A percentile compares a stretch with the other conserved stretches of the same genome.
These are phyloP conservation scores for Meandrusa payeni DNA, from an alignment of 2,888 invertebrate species.

Conservation along the genomic window DNA sequence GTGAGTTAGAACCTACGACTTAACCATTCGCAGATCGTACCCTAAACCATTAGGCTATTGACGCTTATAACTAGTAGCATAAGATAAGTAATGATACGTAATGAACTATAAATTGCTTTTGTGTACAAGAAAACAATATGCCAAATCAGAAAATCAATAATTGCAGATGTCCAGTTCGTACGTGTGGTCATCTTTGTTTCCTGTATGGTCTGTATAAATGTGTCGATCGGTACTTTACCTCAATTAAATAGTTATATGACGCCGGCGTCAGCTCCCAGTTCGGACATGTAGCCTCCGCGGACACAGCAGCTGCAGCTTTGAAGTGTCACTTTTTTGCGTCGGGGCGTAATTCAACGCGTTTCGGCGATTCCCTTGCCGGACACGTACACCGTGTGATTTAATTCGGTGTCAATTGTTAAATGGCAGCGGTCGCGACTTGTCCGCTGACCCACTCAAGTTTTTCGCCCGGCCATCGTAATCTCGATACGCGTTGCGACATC, in stretches of 20 bases:
- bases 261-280: neutral
- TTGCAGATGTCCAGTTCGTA: no score
- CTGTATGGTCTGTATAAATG: no score
- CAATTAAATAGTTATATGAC: slow-evolving; percentile 14
- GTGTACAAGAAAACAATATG: no score
- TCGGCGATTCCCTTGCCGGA: slow-evolving; percentile 15
- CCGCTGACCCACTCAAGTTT: slow-evolving; percentile 59
- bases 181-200: no score
- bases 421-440: slow-evolving; percentile 38
- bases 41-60: no score
- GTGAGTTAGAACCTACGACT: no score
- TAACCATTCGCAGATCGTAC: no score
- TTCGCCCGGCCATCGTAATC: slow-evolving; percentile 27
- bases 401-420: slow-evolving; percentile 39
- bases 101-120: no score
- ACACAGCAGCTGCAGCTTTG: slow-evolving; percentile 16
- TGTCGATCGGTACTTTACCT: slow-evolving; percentile 1
- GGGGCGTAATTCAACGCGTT: slow-evolving; percentile 6
- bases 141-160: no score
- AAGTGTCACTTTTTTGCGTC: slow-evolving; percentile 22
- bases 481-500: slow-evolving; percentile 32
- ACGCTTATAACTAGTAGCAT: no score
- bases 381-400: slow-evolving; percentile 34
- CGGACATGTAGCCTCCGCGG: neutral
- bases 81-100: no score